A percentile compares a stretch with the other conserved stretches of the same genome.
Evolutionary conservation across 1,140 invertebrate species (phyloP).

Genomic region (Teleopsis dalmanni): DNA sequence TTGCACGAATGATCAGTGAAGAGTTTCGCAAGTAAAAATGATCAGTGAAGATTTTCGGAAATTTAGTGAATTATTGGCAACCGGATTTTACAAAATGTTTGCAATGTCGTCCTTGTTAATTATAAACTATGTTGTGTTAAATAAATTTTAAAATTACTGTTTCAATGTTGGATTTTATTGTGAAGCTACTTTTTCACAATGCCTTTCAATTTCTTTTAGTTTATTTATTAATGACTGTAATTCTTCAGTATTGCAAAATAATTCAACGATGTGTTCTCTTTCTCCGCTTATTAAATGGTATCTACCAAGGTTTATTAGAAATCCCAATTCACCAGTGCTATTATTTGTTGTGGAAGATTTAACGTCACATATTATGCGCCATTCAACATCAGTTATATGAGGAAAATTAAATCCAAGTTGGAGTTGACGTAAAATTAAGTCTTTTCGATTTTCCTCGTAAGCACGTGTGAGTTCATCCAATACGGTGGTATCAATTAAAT

Average conservation of each 20-base stretch:
- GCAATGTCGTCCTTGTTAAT: no score
- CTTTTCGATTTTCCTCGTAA: constrained; percentile 33
- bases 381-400: constrained; percentile 39
- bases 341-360: constrained; percentile 34
- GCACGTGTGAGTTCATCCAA: constrained; percentile 29
- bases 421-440: constrained; percentile 28
- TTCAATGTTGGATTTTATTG: no score
- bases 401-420: constrained; percentile 33
- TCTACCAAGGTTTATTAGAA: constrained; percentile 31
- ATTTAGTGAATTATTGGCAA: no score
- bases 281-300: constrained; percentile 31
- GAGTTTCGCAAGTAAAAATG: no score
- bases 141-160: no score
- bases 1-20: no score
- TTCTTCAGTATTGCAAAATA: constrained; percentile 39
- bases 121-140: no score
- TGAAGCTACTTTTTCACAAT: constrained; percentile 24
- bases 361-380: constrained; percentile 36
- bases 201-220: constrained; percentile 40
- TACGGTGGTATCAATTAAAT: constrained; percentile 15
- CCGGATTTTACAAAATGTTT: no score
- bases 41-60: no score
- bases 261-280: constrained; percentile 29
- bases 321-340: constrained; percentile 29
- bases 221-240: constrained; percentile 37